Base-by-base conservation (phyloP, 2,113 vertebrate genomes). In the Eupsittula cactorum region DNA sequence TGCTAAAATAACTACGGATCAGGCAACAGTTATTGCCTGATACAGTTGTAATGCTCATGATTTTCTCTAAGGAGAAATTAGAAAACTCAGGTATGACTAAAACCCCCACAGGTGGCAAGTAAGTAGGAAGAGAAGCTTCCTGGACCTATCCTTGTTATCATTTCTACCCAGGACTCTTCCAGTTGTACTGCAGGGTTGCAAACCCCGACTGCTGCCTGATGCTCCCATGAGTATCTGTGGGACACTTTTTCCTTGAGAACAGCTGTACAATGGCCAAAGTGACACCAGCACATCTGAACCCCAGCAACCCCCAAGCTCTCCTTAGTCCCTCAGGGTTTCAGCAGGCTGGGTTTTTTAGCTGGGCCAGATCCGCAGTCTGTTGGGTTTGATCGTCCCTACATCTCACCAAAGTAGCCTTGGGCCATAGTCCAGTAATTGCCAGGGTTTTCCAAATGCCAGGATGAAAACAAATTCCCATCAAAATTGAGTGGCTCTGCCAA, bases 351-450 rank as follows among this genome's bases (percentile, higher is more conserved):
- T 33, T 44, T 77, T 79, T 92, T 9, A 39, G 62, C 79, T 90
- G 91, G 90, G 60, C 37, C 77, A 92, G 90, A 73, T 64, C 88
- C 80, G 35, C 2, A 59, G 62, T 86, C 93, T 78, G 70, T 68
- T 87, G 33, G 64, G 84, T 87, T 94, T 79, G 70, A 97, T 96
- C 92, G 74, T 82, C 83, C 95, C 96, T 65, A 46, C 33, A 63
- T 91, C 92, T 97, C 90, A 86, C 52, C 96, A 80, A 50, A 84
- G 97, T 90, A 88, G 96, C 97, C 97, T 93, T 75, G 75, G 97
- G 97, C 96, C 97, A 94, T 96, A 93, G 88, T 71, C 88, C 95
- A 89, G 96, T 97, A 97, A 98, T 97, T 97, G 96, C 95, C 95
- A 97, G 94, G 82, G 79, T 82, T 97, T 97, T 92, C 97, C 96